Percentiles rank a stretch among this genome's conserved stretches.
Evolutionary conservation across 2,888 invertebrate species (phyloP).

Genomic region (Scaptomyza cyrtandrae): DNA sequence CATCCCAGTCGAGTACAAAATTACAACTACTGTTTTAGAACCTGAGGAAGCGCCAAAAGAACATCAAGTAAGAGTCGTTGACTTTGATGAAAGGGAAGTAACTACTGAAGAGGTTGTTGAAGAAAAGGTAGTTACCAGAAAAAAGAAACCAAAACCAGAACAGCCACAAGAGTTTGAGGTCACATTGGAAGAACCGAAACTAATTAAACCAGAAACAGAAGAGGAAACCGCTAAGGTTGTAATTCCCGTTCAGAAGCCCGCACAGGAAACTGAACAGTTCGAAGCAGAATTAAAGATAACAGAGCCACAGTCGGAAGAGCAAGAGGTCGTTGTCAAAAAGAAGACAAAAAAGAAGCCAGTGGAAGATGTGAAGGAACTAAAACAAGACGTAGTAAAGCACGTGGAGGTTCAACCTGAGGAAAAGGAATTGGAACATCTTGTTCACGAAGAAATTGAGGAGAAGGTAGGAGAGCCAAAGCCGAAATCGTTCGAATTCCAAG

Average conservation of each 20-base stretch:
- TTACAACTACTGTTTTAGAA: slow-evolving; percentile 82
- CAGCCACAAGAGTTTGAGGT: slow-evolving; percentile 78
- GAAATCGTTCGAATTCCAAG: slow-evolving; percentile 67
- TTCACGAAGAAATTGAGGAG: slow-evolving; percentile 24
- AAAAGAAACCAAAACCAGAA: slow-evolving; percentile 81
- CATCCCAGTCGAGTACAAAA: slow-evolving; percentile 80
- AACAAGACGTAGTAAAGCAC: slow-evolving; percentile 43
- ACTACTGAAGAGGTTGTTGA: slow-evolving; percentile 82
- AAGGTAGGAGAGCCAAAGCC: slow-evolving; percentile 18
- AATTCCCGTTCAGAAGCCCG: slow-evolving; percentile 55
- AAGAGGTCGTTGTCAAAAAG: slow-evolving; percentile 67
- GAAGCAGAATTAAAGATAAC: slow-evolving; percentile 69
- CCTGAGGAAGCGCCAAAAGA: slow-evolving; percentile 81
- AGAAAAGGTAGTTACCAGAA: slow-evolving; percentile 81
- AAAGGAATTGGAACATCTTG: slow-evolving; percentile 17
- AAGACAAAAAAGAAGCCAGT: slow-evolving; percentile 64
- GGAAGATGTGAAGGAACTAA: slow-evolving; percentile 49
- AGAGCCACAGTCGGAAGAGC: slow-evolving; percentile 69
- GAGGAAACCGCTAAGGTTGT: slow-evolving; percentile 64
- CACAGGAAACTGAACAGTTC: slow-evolving; percentile 81
- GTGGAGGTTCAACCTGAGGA: slow-evolving; percentile 33
- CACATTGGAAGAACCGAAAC: slow-evolving; percentile 70
- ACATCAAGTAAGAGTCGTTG: slow-evolving; percentile 81
- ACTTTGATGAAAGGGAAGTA: slow-evolving; percentile 79
- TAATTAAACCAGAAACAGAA: slow-evolving; percentile 60